Evolutionary conservation across 2,113 vertebrate genomes (phyloP), one percentile per base, ranked within the genome.

Genomic region (Hippocampus mohnikei): DNA sequence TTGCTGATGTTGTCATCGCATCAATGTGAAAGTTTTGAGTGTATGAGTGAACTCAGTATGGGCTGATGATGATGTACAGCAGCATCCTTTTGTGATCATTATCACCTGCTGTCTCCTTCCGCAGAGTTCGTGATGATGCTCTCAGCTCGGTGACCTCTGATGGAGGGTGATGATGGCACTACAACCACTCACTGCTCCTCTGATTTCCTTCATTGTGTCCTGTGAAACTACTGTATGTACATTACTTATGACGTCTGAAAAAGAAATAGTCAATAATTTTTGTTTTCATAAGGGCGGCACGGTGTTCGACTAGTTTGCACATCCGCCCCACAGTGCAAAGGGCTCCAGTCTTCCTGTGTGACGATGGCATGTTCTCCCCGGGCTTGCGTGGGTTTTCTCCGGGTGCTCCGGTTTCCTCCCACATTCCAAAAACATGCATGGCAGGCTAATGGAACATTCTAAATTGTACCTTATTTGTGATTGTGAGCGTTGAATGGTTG

Each of bases 101-200:
- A 66, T 84, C 65, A 79, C 60, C 73, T 73, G 67, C 72, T 71
- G 67, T 84, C 71, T 85, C 82, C 72, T 78, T 75, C 72, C 78
- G 16, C 89, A 92, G 92, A 93, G 81, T 93, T 92, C 79, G 82
- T 92, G 40, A 92, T 91, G 92, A 92, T 93, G 92, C 88, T 92
- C 73, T 91, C 92, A 65, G 81, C 90, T 65, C 80, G 67, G 65
- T 92, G 81, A 89, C 70, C 66, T 72, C 72, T 55, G 66, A 82
- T 48, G 63, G 72, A 67, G 72, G 74, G 71, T 53, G 72, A 8
- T 60, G 60, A 69, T 25, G 67, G 8, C 0, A 25, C 60, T 40
- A 41, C 65, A 8, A 58, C 16, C 3, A 6, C 37, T 13, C 63
- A 56, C 42, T 40, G 64, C 46, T 63, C 10, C 12, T 21, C 52